Percentiles rank a stretch among this genome's conserved stretches.
Conservation (phyloP, 2,113 vertebrate species). For the Dipodomys stephensi region DNA sequence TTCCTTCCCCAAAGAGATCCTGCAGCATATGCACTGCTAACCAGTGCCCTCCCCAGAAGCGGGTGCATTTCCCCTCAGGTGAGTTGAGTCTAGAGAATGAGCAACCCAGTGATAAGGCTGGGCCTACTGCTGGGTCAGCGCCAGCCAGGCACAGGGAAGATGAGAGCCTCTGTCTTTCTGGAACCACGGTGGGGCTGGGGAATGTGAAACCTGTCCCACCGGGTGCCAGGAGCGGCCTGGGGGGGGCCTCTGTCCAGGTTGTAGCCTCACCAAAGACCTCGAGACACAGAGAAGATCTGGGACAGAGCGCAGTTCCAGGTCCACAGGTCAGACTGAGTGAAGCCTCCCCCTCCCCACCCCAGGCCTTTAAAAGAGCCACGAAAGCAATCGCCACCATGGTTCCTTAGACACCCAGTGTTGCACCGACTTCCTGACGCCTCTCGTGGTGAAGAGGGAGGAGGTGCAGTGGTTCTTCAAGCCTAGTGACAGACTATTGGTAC, state of each 20-base stretch:
- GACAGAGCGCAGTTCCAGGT: neutral
- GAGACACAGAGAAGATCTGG: neutral
- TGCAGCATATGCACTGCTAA: neutral
- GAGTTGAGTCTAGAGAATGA: neutral
- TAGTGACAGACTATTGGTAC: too few species aligned
- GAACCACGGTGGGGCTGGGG: too few species aligned
- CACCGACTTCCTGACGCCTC: neutral
- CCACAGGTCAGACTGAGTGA: neutral
- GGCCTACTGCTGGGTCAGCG: too few species aligned
- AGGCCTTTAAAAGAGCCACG: too few species aligned
- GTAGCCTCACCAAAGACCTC: fast-evolving
- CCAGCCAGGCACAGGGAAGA: too few species aligned
- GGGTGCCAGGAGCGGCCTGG: neutral
- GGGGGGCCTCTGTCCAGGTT: neutral
- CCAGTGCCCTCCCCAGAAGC: neutral
- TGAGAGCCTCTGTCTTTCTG: neutral
- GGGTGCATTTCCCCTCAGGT: neutral
- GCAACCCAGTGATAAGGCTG: neutral
- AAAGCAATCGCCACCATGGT: too few species aligned
- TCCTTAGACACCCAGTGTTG: neutral
- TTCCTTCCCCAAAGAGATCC: neutral
- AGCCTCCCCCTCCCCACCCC: too few species aligned
- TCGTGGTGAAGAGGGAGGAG: neutral
- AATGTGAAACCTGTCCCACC: too few species aligned
- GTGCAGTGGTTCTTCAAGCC: neutral